Conservation (phyloP, 2,113 vertebrate species). For the Symphodus melops region DNA sequence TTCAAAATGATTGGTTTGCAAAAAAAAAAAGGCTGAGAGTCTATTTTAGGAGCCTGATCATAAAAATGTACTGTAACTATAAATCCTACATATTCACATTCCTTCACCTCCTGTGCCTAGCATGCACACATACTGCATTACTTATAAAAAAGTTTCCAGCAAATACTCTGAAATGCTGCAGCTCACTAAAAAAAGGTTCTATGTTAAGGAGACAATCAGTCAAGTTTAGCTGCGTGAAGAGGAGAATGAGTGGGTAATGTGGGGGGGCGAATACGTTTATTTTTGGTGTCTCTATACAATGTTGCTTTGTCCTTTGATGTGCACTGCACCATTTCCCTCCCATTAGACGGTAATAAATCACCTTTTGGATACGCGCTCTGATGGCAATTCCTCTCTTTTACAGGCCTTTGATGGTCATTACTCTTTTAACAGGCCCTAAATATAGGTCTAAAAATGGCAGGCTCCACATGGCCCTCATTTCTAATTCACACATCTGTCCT, state of each 20-base stretch:
- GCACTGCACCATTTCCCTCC: slow-evolving; percentile 75
- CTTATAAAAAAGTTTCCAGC: slow-evolving; percentile 12
- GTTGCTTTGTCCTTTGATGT: slow-evolving; percentile 77
- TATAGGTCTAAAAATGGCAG: slow-evolving; percentile 82
- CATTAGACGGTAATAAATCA: slow-evolving; percentile 82
- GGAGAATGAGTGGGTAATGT: slow-evolving; percentile 24
- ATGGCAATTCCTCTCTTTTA: slow-evolving; percentile 81
- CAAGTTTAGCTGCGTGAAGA: slow-evolving; percentile 32
- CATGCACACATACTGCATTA: neutral
- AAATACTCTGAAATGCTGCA: slow-evolving; percentile 32
- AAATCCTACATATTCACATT: slow-evolving; percentile 47
- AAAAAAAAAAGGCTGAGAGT: neutral
- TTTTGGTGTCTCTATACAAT: slow-evolving; percentile 58
- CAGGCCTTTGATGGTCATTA: slow-evolving; percentile 83
- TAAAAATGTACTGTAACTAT: slow-evolving; percentile 12
- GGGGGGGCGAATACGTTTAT: slow-evolving; percentile 52
- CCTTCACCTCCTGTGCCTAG: slow-evolving; percentile 16
- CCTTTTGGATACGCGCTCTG: slow-evolving; percentile 77
- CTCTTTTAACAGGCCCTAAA: slow-evolving; percentile 85
- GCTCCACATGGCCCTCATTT: slow-evolving; percentile 81
- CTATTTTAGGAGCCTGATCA: slow-evolving; percentile 13
- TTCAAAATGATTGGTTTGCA: slow-evolving; percentile 9
- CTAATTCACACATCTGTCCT: slow-evolving; percentile 85
- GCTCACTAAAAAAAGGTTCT: slow-evolving; percentile 20
- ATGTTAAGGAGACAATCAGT: slow-evolving; percentile 47